Conservation (phyloP, 2,113 vertebrate species). For the Cervus canadensis region DNA sequence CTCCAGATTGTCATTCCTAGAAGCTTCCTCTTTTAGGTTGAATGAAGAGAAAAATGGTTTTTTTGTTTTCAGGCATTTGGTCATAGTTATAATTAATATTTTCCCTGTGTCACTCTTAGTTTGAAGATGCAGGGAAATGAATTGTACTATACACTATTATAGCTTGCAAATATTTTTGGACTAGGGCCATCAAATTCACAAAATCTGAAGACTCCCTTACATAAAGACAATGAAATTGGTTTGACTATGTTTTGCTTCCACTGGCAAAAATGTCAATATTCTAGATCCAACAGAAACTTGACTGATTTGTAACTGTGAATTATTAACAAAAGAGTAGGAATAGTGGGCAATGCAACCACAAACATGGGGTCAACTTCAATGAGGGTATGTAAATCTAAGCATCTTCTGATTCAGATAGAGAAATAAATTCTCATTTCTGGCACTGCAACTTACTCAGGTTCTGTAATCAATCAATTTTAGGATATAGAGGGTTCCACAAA, state of each 20-base stretch:
- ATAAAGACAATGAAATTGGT: not conserved
- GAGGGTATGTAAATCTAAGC: not conserved
- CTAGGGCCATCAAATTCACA: not conserved
- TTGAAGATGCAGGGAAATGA: not conserved
- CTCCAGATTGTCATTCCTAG: not conserved
- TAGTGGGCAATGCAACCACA: not conserved
- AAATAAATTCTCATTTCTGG: not conserved
- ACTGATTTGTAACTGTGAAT: not conserved
- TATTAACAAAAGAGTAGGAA: not conserved
- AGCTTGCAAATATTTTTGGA: not conserved
- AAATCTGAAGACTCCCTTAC: not conserved
- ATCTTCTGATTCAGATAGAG: not conserved
- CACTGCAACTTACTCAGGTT: not conserved
- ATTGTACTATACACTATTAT: not conserved
- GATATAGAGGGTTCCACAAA: not conserved
- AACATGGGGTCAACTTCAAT: not conserved
- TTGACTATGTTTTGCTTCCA: not conserved
- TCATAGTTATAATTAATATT: not conserved
- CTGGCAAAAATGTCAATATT: not conserved
- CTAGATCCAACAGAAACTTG: not conserved
- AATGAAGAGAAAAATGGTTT: not conserved
- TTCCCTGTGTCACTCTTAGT: not conserved
- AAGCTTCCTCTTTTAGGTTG: not conserved
- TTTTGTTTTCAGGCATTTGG: not conserved
- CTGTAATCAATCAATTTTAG: constrained; percentile 2